These are phyloP conservation scores for Hirundo rustica DNA, from an alignment of 2,797 vertebrate genomes.

Conservation along the genomic window DNA sequence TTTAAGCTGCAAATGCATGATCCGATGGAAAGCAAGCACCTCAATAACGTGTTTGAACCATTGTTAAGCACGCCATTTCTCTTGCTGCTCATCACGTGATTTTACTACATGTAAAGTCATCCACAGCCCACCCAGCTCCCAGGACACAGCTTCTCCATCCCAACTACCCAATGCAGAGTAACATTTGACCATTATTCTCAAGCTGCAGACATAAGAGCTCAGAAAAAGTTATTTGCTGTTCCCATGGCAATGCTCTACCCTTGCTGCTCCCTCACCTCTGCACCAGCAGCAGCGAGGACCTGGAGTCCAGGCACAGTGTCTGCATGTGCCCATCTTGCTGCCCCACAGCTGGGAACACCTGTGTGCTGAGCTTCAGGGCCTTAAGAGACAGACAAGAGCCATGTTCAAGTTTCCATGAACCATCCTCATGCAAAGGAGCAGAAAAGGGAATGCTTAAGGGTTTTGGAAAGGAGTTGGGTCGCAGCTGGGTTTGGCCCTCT, in stretches of 20 bases:
- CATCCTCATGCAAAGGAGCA: background rate
- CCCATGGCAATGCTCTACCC: background rate
- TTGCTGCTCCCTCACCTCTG: background rate
- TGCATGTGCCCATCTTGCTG: fast-evolving
- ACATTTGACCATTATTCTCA: background rate
- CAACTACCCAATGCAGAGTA: background rate
- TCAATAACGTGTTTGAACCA: background rate
- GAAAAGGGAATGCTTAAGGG: fast-evolving
- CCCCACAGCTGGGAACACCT: fast-evolving
- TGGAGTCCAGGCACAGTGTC: background rate
- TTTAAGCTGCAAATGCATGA: conserved; percentile 1
- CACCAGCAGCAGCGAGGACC: background rate
- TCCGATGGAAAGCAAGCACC: conserved; percentile 13
- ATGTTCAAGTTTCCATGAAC: fast-evolving
- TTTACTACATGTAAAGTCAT: background rate
- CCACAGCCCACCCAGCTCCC: background rate
- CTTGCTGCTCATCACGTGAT: background rate
- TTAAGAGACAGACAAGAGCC: fast-evolving
- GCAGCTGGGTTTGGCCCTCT: fast-evolving
- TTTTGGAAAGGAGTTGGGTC: fast-evolving
- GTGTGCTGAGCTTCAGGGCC: background rate
- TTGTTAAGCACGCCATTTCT: conserved; percentile 21
- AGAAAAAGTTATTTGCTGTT: background rate
- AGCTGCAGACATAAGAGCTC: background rate
- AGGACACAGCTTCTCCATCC: background rate